These are phyloP conservation scores for Autographa pulchrina DNA, from an alignment of 2,888 invertebrate genomes.

Conservation along the genomic window DNA sequence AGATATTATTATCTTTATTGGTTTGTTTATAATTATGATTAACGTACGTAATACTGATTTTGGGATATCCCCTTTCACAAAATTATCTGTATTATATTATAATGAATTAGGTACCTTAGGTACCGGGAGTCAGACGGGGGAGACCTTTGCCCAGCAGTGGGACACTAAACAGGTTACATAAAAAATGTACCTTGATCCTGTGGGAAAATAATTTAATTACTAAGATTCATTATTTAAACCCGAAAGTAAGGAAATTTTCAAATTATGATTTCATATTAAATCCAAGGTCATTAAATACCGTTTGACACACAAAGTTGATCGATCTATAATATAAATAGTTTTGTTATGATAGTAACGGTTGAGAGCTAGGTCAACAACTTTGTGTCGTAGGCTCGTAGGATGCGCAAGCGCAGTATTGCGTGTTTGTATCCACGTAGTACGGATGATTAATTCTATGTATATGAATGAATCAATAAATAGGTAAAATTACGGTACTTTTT, in stretches of 20 bases:
- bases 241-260: no score
- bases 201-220: no score
- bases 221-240: no score
- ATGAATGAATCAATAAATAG: conserved; percentile 44
- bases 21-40: not conserved
- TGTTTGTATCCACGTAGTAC: conserved; percentile 43
- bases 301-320: not conserved
- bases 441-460: conserved; percentile 49
- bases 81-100: no score
- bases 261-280: not conserved
- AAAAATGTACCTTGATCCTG: no score
- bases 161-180: no score
- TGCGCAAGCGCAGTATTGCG: conserved; percentile 38
- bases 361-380: conserved; percentile 39
- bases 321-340: not conserved
- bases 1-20: not conserved
- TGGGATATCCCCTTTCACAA: not conserved
- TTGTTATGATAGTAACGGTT: not conserved
- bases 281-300: not conserved
- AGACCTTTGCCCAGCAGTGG: no score
- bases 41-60: not conserved
- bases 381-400: conserved; percentile 38
- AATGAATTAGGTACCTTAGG: no score
- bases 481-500: not conserved
- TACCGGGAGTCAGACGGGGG: no score